Conservation (phyloP, 2,888 invertebrate genomes). For the Platerodrilus igneus region DNA sequence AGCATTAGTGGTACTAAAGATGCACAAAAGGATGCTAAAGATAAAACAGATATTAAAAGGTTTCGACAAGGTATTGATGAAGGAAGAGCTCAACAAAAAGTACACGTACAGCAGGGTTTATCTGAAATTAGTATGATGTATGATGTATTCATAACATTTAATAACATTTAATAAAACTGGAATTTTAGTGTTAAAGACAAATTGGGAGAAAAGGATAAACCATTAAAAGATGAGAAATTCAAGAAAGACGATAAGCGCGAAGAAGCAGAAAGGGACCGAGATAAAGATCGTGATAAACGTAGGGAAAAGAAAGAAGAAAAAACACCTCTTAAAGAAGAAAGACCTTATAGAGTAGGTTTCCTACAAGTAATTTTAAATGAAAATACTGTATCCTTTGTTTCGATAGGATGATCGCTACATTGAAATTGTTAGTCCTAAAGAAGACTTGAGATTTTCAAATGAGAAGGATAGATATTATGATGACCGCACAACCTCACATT, state of each 20-base stretch:
- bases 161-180: neutral
- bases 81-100: constrained; percentile 27
- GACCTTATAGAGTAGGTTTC: constrained; percentile 42
- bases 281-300: constrained; percentile 58
- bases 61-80: constrained; percentile 34
- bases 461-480: constrained; percentile 52
- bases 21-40: constrained; percentile 31
- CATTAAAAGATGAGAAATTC: constrained; percentile 45
- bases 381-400: neutral
- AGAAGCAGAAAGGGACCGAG: constrained; percentile 52
- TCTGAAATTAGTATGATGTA: constrained; percentile 5
- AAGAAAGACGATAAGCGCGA: constrained; percentile 54
- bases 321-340: constrained; percentile 40
- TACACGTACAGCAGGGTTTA: constrained; percentile 1
- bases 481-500: constrained; percentile 42
- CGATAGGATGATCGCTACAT: constrained; percentile 43
- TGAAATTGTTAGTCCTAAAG: constrained; percentile 44
- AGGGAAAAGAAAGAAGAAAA: constrained; percentile 54
- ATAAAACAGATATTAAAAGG: constrained; percentile 37
- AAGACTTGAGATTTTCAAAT: constrained; percentile 48
- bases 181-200: constrained; percentile 35
- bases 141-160: neutral
- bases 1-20: constrained; percentile 18
- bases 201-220: constrained; percentile 44
- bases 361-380: neutral